These are phyloP conservation scores for Epicampocera succincta DNA, from an alignment of 2,888 invertebrate genomes.

Conservation along the genomic window DNA sequence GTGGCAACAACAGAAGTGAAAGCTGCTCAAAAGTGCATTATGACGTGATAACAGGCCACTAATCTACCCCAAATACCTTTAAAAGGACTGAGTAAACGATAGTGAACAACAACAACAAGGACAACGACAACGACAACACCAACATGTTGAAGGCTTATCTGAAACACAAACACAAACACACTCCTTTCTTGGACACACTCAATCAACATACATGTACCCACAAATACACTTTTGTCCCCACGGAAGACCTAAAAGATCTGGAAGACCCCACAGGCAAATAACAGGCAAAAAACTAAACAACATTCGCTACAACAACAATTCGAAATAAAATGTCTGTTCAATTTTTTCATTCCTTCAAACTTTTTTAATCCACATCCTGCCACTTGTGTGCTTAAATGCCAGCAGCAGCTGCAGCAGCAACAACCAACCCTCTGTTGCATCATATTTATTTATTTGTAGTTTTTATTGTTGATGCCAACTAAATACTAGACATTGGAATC, in stretches of 20 bases:
- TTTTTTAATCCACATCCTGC: slow-evolving; percentile 33
- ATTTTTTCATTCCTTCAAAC: slow-evolving; percentile 15
- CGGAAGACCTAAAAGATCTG: slow-evolving; percentile 23
- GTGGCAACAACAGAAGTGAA: slow-evolving; percentile 33
- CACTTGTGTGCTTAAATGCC: slow-evolving; percentile 37
- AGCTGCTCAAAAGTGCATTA: slow-evolving; percentile 69
- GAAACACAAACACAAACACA: slow-evolving; percentile 68
- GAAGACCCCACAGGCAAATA: slow-evolving; percentile 22
- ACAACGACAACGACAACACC: background rate
- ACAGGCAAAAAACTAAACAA: background rate
- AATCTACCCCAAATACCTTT: slow-evolving; percentile 71
- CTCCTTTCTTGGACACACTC: slow-evolving; percentile 43
- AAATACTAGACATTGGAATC: slow-evolving; percentile 56
- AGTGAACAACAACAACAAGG: slow-evolving; percentile 28
- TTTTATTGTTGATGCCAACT: slow-evolving; percentile 58
- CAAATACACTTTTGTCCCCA: slow-evolving; percentile 14
- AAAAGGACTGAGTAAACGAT: slow-evolving; percentile 51
- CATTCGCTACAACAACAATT: background rate
- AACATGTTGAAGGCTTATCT: slow-evolving; percentile 73
- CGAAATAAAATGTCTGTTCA: slow-evolving; percentile 12
- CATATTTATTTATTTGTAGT: slow-evolving; percentile 44
- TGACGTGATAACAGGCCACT: slow-evolving; percentile 73
- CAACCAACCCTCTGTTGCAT: slow-evolving; percentile 66
- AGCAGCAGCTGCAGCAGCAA: slow-evolving; percentile 15
- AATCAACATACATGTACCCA: slow-evolving; percentile 25